Percentiles rank a stretch among this genome's conserved stretches.
phyloP scores from a whole-genome alignment of 1,140 invertebrate genomes.

The Neodiprion fabricii region DNA sequence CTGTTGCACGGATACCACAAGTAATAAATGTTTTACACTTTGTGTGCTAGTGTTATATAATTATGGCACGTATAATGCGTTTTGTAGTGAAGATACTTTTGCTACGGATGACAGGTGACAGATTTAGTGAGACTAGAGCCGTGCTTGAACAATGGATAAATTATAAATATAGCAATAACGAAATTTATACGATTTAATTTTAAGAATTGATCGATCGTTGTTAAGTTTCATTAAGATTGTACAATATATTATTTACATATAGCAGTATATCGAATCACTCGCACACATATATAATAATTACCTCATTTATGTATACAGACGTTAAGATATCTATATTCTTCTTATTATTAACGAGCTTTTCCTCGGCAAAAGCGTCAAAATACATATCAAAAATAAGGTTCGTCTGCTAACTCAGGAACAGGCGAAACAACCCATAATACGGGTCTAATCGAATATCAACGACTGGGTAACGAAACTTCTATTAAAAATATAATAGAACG shows the following conservation, averaged over 20 bases:
- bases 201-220: background rate
- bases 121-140: conserved; percentile 1
- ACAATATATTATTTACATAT: background rate
- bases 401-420: too few relatives aligned
- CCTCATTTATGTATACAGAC: background rate
- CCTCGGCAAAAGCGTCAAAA: too few relatives aligned
- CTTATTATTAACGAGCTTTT: background rate
- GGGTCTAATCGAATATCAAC: too few relatives aligned
- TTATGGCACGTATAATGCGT: too few relatives aligned
- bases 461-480: too few relatives aligned
- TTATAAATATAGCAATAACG: background rate
- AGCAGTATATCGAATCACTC: background rate
- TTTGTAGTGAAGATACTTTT: background rate
- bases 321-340: background rate
- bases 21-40: too few relatives aligned
- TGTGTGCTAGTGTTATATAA: too few relatives aligned
- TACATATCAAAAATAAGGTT: too few relatives aligned
- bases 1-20: too few relatives aligned
- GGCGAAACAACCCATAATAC: too few relatives aligned
- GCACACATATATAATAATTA: conserved; percentile 6
- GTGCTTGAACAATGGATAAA: background rate
- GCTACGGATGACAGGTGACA: background rate
- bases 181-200: conserved; percentile 6
- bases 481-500: too few relatives aligned
- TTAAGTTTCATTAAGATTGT: conserved; percentile 6